phyloP scores from a whole-genome alignment of 2,888 invertebrate species.

The Drosophila paranaensis region DNA sequence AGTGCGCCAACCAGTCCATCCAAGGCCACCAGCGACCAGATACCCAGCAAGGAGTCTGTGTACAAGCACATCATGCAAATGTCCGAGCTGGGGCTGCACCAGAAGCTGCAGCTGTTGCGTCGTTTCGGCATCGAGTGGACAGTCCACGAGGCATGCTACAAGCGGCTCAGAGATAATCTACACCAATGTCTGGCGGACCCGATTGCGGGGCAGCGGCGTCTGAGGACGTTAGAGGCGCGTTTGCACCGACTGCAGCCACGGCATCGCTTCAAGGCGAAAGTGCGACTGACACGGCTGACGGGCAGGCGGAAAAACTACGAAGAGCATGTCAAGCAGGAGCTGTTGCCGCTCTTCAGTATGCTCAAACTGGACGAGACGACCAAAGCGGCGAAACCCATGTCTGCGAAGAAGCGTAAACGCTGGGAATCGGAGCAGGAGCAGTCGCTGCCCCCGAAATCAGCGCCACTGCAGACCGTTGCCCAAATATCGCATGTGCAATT shows the following conservation, averaged over 20 bases:
- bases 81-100: constrained; percentile 81
- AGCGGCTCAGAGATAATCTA: constrained; percentile 67
- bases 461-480: constrained; percentile 65
- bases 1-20: constrained; percentile 21
- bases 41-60: constrained; percentile 50
- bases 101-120: constrained; percentile 81
- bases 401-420: constrained; percentile 22
- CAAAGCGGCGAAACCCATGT: constrained; percentile 11
- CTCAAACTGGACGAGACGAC: constrained; percentile 64
- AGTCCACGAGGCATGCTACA: constrained; percentile 59
- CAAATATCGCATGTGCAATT: constrained; percentile 82
- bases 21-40: constrained; percentile 9
- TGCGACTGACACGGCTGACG: constrained; percentile 63
- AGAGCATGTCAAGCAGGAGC: constrained; percentile 54
- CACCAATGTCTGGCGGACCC: constrained; percentile 43
- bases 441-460: not conserved
- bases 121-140: constrained; percentile 77
- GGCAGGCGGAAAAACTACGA: constrained; percentile 62
- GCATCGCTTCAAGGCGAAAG: constrained; percentile 83
- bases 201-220: not conserved
- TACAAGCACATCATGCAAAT: constrained; percentile 75
- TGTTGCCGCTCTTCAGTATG: constrained; percentile 74
- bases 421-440: not conserved
- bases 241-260: constrained; percentile 64
- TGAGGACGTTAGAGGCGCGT: constrained; percentile 51